Evolutionary conservation across 2,888 invertebrate genomes (phyloP).

Genomic region (Trichogramma evanescens): DNA sequence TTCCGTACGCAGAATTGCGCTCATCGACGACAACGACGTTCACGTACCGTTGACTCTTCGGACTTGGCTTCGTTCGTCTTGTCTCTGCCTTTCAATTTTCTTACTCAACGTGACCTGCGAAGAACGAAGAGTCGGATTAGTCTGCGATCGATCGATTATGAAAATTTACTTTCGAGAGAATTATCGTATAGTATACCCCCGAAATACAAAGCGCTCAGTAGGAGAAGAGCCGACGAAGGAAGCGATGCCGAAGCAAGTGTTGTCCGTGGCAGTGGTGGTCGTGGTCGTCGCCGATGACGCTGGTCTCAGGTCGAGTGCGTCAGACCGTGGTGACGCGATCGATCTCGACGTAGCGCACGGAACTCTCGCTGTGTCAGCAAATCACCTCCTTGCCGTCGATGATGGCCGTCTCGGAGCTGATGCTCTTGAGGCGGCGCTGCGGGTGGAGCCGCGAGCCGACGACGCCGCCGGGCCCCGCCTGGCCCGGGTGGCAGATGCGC

Average conservation of each 20-base stretch:
- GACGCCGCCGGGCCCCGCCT: conserved; percentile 63
- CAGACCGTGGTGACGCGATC: conserved; percentile 87
- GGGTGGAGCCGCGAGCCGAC: conserved; percentile 73
- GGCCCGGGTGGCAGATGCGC: conserved; percentile 55
- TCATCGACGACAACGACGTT: background rate
- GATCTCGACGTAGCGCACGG: conserved; percentile 86
- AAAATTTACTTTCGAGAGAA: background rate
- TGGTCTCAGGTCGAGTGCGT: conserved; percentile 44
- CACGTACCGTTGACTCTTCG: no score
- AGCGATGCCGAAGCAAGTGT: background rate
- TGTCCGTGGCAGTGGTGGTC: background rate
- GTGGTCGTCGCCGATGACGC: conserved; percentile 26
- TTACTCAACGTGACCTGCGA: no score
- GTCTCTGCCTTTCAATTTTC: no score
- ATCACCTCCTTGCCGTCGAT: conserved; percentile 83
- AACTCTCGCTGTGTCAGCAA: conserved; percentile 94
- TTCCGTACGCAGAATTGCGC: conserved; percentile 32
- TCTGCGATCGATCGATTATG: no score
- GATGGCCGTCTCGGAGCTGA: conserved; percentile 76
- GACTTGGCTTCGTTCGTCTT: no score
- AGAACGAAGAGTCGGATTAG: no score
- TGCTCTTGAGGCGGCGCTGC: conserved; percentile 72
- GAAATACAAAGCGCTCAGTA: background rate
- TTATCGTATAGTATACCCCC: background rate
- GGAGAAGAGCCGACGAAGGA: background rate